Evolutionary conservation across 2,888 invertebrate species (phyloP), one percentile per base, ranked within the genome.

Genomic region (Cephus pulcher): DNA sequence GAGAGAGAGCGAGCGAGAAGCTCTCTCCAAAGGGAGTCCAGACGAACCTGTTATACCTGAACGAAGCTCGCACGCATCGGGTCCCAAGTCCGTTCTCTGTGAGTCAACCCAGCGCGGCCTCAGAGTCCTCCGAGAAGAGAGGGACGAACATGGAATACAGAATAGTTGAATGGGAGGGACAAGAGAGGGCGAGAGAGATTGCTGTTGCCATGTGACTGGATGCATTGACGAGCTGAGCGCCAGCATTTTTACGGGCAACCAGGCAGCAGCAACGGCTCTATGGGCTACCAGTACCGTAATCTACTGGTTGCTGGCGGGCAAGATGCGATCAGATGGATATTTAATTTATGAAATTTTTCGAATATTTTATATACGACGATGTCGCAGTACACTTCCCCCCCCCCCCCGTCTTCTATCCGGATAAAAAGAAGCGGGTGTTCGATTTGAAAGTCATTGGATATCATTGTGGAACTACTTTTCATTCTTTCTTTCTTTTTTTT

Each of bases 41-140:
- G 80, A 77, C 87, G 87, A 89, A 89, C 89, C 89, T 89, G 89
- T 89, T 89, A 88, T 89, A 88, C 86, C 88, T 88, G 88, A 86
- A 86, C 82, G 85, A 86, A 87, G 84, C 69, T 89, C 83, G 86
- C 87, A 86, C 86, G 83, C 84, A 85, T 82, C 82, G 80, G 81
- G 82, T 83, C 33, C 32, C 73, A 74, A 4, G 6, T 15, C 74
- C 15, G 35, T 4, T 37, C 76, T 37, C 35, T 34, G 34, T 37
- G 35, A 76, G 76, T 70, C 35, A 37, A 76, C 32, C 37, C 35
- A n/a, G 34, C 71, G 71, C 71, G 71, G 32, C 11, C 34, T 32
- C 12, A 56, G 76, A 37, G 33, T 34, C 11, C 76, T 37, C 70
- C 56, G 37, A 35, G 74, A 56, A 74, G 56, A 32, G 12, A 73